Percentiles rank a stretch among this genome's conserved stretches.
Conservation (phyloP, 2,113 vertebrate genomes). For the Rissa tridactyla region DNA sequence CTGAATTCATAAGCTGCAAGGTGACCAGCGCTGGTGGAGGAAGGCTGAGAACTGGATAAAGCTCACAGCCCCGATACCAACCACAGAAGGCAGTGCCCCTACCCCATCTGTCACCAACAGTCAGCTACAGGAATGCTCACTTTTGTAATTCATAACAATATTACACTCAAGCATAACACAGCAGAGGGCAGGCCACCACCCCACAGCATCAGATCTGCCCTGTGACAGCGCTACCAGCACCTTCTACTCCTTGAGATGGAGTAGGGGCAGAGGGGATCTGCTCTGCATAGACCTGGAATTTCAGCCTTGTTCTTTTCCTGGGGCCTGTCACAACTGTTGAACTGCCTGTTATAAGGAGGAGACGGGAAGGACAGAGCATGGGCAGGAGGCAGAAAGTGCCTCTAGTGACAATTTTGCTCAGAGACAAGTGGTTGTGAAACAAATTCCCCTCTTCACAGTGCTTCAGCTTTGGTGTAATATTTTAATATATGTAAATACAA, state of each 20-base stretch:
- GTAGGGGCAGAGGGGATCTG: not conserved
- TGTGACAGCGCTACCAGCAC: not conserved
- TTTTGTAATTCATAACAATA: not conserved
- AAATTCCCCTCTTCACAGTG: not conserved
- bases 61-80: not conserved
- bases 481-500: not conserved
- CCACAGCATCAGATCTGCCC: not conserved
- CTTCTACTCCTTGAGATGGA: not conserved
- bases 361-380: fast-evolving
- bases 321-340: too few species aligned
- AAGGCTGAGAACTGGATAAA: not conserved
- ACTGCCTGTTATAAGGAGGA: not conserved
- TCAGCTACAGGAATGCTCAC: not conserved
- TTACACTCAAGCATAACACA: too few species aligned
- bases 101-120: fast-evolving
- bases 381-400: not conserved
- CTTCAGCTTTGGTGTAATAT: not conserved
- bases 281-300: not conserved
- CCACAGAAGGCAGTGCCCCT: too few species aligned
- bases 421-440: not conserved
- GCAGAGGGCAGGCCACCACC: not conserved
- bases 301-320: not conserved
- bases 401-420: not conserved
- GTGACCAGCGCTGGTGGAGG: not conserved
- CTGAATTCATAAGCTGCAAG: not conserved